Evolutionary conservation across 1,140 invertebrate genomes (phyloP).

Genomic region (Diorhabda sublineata): DNA sequence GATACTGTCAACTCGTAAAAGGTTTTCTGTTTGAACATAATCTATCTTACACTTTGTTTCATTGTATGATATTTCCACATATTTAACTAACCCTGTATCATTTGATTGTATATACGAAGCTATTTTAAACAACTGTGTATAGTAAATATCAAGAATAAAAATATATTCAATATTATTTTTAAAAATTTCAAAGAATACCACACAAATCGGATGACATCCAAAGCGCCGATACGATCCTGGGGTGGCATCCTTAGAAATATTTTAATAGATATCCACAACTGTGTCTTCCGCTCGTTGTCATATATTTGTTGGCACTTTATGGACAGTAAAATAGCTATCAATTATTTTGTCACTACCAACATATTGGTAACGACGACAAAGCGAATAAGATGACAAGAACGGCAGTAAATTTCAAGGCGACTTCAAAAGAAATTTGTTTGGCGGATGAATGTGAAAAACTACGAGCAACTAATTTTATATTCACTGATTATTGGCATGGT

Average conservation of each 20-base stretch:
- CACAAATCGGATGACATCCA: neutral
- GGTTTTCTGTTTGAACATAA: too few relatives aligned
- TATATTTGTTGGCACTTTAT: slow-evolving; percentile 16
- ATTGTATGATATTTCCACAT: too few relatives aligned
- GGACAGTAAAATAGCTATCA: slow-evolving; percentile 15
- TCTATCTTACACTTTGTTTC: too few relatives aligned
- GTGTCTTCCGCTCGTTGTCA: slow-evolving; percentile 7
- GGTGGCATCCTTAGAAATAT: slow-evolving; percentile 9
- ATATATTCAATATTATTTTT: too few relatives aligned
- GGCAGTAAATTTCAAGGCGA: slow-evolving; percentile 1
- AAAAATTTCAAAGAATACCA: neutral
- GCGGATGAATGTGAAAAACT: neutral
- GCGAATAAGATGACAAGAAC: neutral
- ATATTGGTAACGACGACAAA: slow-evolving; percentile 1
- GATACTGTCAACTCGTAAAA: too few relatives aligned
- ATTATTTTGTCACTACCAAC: slow-evolving; percentile 11
- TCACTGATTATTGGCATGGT: neutral
- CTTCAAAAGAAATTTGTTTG: neutral
- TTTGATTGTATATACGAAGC: too few relatives aligned
- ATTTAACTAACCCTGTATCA: too few relatives aligned
- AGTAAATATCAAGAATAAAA: too few relatives aligned
- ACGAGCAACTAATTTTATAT: neutral
- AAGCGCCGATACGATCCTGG: neutral
- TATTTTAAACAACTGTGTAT: too few relatives aligned
- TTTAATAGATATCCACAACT: slow-evolving; percentile 11